Conservation (phyloP, 2,113 vertebrate genomes). For the Leucosticte australis region DNA sequence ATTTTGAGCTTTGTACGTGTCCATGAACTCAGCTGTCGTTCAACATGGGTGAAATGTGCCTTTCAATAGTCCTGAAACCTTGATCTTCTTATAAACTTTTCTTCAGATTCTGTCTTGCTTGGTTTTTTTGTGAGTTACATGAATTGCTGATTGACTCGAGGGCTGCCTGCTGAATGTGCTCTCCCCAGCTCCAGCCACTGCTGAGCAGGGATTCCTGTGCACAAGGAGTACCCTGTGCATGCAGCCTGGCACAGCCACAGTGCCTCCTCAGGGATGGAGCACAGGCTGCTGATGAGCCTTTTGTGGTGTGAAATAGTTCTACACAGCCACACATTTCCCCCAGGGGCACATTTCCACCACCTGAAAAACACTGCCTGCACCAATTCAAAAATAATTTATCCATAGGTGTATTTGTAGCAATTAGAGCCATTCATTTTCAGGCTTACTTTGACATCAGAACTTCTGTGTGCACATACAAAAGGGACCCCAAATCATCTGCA, state of each 20-base stretch:
- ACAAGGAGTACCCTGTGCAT: fast-evolving
- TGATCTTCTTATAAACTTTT: slow-evolving; percentile 58
- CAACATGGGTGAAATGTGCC: slow-evolving; percentile 47
- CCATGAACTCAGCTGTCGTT: background rate
- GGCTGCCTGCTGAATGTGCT: background rate
- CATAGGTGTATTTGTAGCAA: background rate
- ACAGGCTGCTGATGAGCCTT: background rate
- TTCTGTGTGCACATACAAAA: background rate
- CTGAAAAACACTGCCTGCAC: background rate
- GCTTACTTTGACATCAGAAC: background rate
- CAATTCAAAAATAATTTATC: background rate
- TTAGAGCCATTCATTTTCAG: background rate
- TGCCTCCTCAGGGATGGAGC: background rate
- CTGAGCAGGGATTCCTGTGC: background rate
- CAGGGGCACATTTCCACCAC: background rate
- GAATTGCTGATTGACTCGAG: background rate
- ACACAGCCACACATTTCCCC: fast-evolving
- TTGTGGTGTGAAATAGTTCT: background rate
- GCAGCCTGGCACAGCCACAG: background rate
- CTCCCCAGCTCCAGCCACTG: background rate
- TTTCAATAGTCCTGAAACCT: slow-evolving; percentile 21
- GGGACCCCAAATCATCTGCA: background rate
- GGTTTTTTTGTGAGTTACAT: background rate
- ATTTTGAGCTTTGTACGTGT: background rate
- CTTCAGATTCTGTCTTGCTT: background rate